These are phyloP conservation scores for Torymus auratus DNA, from an alignment of 2,888 invertebrate species.

Conservation along the genomic window DNA sequence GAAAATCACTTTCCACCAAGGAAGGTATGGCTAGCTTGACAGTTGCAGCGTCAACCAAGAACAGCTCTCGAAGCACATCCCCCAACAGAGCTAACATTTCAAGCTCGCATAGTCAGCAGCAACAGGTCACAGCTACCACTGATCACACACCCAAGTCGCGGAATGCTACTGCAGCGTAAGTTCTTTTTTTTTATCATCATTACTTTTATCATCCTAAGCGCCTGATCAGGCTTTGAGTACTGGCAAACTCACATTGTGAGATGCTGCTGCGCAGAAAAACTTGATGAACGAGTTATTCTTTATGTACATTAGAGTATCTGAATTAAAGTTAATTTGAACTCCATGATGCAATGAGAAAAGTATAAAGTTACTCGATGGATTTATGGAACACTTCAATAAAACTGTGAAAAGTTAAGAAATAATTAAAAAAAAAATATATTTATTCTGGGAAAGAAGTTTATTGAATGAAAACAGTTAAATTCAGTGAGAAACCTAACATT, in stretches of 20 bases:
- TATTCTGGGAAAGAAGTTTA: too few species aligned
- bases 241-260: conserved; percentile 8
- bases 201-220: conserved; percentile 33
- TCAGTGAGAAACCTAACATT: too few species aligned
- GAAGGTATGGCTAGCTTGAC: conserved; percentile 75
- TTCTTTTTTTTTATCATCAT: conserved; percentile 31
- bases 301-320: background rate
- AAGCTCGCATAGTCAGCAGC: conserved; percentile 66
- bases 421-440: too few species aligned
- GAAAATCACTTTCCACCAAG: conserved; percentile 48
- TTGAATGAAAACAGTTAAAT: too few species aligned
- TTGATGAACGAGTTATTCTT: conserved; percentile 14
- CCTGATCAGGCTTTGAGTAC: background rate
- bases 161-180: conserved; percentile 72
- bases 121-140: conserved; percentile 65
- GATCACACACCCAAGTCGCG: conserved; percentile 72
- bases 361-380: too few species aligned
- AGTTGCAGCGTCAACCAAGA: conserved; percentile 72
- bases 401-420: too few species aligned
- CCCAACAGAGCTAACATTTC: conserved; percentile 70
- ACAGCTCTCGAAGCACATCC: conserved; percentile 73
- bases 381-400: too few species aligned
- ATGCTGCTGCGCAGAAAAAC: conserved; percentile 26
- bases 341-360: too few species aligned
- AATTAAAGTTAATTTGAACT: background rate